Conservation (phyloP, 2,888 invertebrate genomes). For the Drosophila siamana region DNA sequence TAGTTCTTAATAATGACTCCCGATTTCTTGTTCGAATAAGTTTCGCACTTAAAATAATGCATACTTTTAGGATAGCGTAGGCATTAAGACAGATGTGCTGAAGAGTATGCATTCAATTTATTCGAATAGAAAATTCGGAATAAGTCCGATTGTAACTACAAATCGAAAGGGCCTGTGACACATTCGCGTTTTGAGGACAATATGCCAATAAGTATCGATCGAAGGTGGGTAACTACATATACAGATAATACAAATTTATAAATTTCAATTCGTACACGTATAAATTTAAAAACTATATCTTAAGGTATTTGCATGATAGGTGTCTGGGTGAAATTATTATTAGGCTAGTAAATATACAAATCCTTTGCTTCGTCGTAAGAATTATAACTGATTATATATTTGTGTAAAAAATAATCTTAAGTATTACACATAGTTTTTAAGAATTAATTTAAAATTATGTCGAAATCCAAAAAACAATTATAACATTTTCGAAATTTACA, state of each 20-base stretch:
- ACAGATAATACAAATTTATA: neutral
- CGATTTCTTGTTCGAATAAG: neutral
- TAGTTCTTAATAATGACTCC: neutral
- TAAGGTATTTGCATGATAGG: neutral
- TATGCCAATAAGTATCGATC: slow-evolving; percentile 43
- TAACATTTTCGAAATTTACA: neutral
- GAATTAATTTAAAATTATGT: neutral
- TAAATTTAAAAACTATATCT: neutral
- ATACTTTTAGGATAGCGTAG: neutral
- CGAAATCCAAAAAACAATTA: neutral
- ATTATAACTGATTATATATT: neutral
- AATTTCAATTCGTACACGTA: neutral
- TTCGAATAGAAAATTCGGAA: neutral
- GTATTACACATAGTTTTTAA: neutral
- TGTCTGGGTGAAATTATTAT: slow-evolving; percentile 51
- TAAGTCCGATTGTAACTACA: neutral
- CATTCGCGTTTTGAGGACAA: slow-evolving; percentile 60
- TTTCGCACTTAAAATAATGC: neutral
- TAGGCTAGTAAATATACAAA: slow-evolving; percentile 58
- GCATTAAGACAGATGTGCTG: neutral
- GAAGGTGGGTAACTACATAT: slow-evolving; percentile 21
- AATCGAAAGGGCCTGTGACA: slow-evolving; percentile 51
- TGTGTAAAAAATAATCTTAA: neutral
- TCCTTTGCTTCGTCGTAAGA: slow-evolving; percentile 13
- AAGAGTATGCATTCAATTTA: neutral